These are phyloP conservation scores for Hydractinia echinata DNA, from an alignment of 30 jellyfish, hydroid and myxozoan genomes.

Conservation along the genomic window DNA sequence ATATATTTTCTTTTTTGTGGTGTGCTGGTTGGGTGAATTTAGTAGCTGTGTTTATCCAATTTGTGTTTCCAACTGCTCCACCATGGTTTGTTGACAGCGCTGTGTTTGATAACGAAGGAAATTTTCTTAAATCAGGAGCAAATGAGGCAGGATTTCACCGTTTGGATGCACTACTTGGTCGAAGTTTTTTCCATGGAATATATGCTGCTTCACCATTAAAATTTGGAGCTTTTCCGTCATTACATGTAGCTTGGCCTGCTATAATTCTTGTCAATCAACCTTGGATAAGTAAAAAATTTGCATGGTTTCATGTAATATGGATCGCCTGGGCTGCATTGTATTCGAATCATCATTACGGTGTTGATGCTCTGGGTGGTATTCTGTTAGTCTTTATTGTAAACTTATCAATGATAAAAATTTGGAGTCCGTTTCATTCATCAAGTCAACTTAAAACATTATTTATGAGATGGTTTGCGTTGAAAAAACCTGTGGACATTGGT, in stretches of 20 bases:
- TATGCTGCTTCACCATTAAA: conserved; percentile 88
- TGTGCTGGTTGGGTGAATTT: conserved; percentile 98
- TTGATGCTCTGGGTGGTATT: conserved; percentile 93
- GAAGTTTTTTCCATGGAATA: conserved; percentile 69
- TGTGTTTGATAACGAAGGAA: conserved; percentile 81
- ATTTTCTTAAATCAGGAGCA: conserved; percentile 66
- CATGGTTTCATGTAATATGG: conserved; percentile 95
- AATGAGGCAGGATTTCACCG: conserved; percentile 97
- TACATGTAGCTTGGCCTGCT: conserved; percentile 98
- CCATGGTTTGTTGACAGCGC: conserved; percentile 99
- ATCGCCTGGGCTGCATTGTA: conserved; percentile 98
- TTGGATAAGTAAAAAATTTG: conserved; percentile 94
- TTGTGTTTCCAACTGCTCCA: conserved; percentile 94
- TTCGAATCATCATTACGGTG: conserved; percentile 95
- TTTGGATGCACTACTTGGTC: conserved; percentile 90
- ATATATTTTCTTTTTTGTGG: conserved; percentile 76
- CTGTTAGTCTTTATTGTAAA: conserved; percentile 82
- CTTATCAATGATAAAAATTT: conserved; percentile 80
- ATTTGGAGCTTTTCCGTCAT: conserved; percentile 98
- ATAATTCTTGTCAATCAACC: conserved; percentile 71
- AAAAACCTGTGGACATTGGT: no score
- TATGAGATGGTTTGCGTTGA: no score
- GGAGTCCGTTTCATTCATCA: conserved; percentile 82
- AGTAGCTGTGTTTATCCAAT: conserved; percentile 66
- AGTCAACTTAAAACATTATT: conserved; percentile 16